Percentiles rank a stretch among this genome's conserved stretches.
Conservation (phyloP, 2,113 vertebrate genomes). For the Heterocephalus glaber region DNA sequence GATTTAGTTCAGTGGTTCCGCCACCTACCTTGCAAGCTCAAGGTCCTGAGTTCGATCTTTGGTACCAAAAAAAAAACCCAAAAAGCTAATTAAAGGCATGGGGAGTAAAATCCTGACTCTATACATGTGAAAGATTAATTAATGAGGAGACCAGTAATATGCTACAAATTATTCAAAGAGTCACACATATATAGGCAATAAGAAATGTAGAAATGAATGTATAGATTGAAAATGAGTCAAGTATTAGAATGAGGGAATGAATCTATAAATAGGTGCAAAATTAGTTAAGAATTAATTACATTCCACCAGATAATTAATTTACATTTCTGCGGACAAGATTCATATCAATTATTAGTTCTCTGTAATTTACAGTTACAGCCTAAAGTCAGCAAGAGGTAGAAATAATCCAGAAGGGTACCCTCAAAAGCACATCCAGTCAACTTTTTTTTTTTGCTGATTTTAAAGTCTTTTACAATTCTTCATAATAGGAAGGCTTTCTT, state of each 20-base stretch:
- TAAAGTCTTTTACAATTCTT: background rate
- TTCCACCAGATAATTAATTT: slow-evolving; percentile 46
- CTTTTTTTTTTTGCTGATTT: background rate
- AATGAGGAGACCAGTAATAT: slow-evolving; percentile 28
- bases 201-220: background rate
- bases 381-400: slow-evolving; percentile 40
- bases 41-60: no score
- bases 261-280: slow-evolving; percentile 28
- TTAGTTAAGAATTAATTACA: slow-evolving; percentile 42
- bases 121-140: slow-evolving; percentile 1
- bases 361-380: slow-evolving; percentile 33
- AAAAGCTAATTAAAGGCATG: background rate
- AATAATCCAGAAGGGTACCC: background rate
- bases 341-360: slow-evolving; percentile 41
- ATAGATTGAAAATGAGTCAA: slow-evolving; percentile 33
- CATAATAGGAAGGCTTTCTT: background rate
- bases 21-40: no score
- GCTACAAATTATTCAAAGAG: slow-evolving; percentile 10
- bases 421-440: background rate
- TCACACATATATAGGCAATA: background rate
- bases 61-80: no score
- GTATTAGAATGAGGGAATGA: slow-evolving; percentile 4
- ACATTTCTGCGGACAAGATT: slow-evolving; percentile 22
- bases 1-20: no score
- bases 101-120: background rate